Evolutionary conservation across 2,113 vertebrate genomes (phyloP), one percentile per base, ranked within the genome.

Genomic region (Trichechus manatus): DNA sequence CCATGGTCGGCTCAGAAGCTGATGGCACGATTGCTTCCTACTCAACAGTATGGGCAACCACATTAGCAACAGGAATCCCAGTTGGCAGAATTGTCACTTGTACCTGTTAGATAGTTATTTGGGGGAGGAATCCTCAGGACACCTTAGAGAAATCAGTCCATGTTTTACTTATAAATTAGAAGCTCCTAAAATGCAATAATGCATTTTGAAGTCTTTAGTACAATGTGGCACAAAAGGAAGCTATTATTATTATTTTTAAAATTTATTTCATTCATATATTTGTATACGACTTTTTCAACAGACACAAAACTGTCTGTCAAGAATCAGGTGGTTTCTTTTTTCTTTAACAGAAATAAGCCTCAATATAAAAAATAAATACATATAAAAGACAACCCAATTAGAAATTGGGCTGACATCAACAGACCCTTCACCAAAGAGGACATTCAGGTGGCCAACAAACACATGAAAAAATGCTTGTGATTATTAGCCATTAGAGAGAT

Each of bases 1-100:
- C 93, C 96, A 95, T 90, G 94, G 93, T 77, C 13, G 59, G 84
- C 59, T 95, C 94, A 90, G 96, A 87, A 93, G 85, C 20, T 93
- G 92, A 61, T 97, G 84, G 97, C 98, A 97, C 96, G 98, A 97
- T 88, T 66, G 39, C 97, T 96, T 97, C 98, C 98, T 81, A 97
- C 97, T 92, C 96, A 95, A 79, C 97, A 97, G 95, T 97, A 95
- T 97, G 97, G 97, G 95, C 78, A 97, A 92, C 80, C 93, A 94
- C 92, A 86, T 93, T 93, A 72, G 47, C 96, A 95, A 89, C 84
- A 97, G 97, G 97, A 93, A 93, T 79, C 88, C 96, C 96, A 94
- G 83, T 96, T 97, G 97, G 97, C 93, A 94, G 53, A 84, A 85
- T 39, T 87, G 31, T 66, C 68, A 44, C 9, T 85, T 91, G 59